phyloP scores from a whole-genome alignment of 2,797 vertebrate genomes.

The Paratrypauchen microcephalus region DNA sequence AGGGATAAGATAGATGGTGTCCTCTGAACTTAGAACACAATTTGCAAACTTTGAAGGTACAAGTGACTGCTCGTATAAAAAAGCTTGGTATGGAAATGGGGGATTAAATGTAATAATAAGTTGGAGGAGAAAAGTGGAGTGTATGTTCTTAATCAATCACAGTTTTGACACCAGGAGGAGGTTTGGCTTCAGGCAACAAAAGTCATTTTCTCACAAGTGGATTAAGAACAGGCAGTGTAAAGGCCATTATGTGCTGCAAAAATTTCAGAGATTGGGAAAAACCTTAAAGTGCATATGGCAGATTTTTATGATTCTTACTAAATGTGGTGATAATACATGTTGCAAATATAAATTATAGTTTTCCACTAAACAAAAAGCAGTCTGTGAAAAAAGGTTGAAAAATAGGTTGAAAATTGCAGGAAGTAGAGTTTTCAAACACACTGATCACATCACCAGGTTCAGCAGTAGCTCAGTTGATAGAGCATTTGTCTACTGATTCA shows the following conservation, averaged over 20 bases:
- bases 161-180: constrained; percentile 7
- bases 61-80: constrained; percentile 11
- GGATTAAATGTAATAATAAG: constrained; percentile 16
- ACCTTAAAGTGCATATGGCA: neutral
- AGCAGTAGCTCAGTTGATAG: too few relatives aligned
- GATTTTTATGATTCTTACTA: too few relatives aligned
- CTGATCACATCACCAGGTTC: too few relatives aligned
- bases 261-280: neutral
- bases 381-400: too few relatives aligned
- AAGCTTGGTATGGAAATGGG: constrained; percentile 3
- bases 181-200: constrained; percentile 6
- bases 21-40: neutral
- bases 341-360: too few relatives aligned
- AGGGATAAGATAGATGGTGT: constrained; percentile 1
- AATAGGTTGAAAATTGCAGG: too few relatives aligned
- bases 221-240: constrained; percentile 1
- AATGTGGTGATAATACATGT: too few relatives aligned
- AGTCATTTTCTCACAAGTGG: constrained; percentile 12
- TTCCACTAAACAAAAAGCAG: too few relatives aligned
- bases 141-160: constrained; percentile 13
- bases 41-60: constrained; percentile 8
- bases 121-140: constrained; percentile 2
- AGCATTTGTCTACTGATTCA: too few relatives aligned
- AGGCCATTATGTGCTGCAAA: neutral
- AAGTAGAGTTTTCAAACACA: too few relatives aligned